Conservation (phyloP, 2,113 vertebrate genomes). For the Tragulus kanchil region DNA sequence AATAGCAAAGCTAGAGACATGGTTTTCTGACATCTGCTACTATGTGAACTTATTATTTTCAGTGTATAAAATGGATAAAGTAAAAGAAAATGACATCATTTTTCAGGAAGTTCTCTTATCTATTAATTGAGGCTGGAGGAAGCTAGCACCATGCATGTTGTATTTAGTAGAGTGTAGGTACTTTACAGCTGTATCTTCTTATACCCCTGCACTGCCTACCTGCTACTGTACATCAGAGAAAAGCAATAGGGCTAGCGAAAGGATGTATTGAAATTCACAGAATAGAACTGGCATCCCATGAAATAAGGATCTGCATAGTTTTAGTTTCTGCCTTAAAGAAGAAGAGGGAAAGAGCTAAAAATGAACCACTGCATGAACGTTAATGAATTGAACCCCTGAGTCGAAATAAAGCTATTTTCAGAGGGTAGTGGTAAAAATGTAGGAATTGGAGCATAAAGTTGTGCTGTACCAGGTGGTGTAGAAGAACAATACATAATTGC, state of each 20-base stretch:
- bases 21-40: not conserved
- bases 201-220: fast-evolving
- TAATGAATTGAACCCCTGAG: slow-evolving; percentile 38
- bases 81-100: not conserved
- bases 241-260: not conserved
- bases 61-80: not conserved
- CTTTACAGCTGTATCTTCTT: not conserved
- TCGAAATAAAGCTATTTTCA: slow-evolving; percentile 59
- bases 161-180: not conserved
- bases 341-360: not conserved
- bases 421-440: not conserved
- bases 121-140: not conserved
- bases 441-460: not conserved
- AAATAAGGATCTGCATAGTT: not conserved
- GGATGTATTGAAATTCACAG: not conserved
- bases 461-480: not conserved
- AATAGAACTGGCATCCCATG: not conserved
- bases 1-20: not conserved
- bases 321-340: not conserved
- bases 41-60: not conserved
- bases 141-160: fast-evolving
- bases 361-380: not conserved
- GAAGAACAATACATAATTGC: not conserved
- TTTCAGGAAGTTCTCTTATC: not conserved
- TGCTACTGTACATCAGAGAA: not conserved